A percentile compares a stretch with the other conserved stretches of the same genome.
phyloP scores from a whole-genome alignment of 2,797 vertebrate species.

The Loriculus beryllinus region DNA sequence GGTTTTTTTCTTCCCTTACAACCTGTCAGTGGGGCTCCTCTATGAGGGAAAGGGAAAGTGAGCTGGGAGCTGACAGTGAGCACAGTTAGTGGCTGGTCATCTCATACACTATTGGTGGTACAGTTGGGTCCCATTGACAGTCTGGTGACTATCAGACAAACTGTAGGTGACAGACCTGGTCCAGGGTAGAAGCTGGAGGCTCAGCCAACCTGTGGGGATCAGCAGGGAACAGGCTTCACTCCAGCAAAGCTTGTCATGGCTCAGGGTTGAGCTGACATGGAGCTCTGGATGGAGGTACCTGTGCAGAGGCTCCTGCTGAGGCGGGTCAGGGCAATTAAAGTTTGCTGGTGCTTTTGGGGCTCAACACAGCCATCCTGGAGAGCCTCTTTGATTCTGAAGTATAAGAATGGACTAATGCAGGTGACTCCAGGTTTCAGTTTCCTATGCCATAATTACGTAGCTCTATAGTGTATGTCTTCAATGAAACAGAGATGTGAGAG shows the following conservation, averaged over 20 bases:
- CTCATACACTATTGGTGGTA: neutral
- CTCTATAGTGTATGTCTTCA: neutral
- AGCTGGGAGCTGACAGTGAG: neutral
- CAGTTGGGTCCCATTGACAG: neutral
- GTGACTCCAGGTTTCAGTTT: neutral
- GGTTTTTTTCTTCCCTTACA: neutral
- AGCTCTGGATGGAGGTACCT: neutral
- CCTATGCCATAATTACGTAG: neutral
- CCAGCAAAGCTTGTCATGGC: neutral
- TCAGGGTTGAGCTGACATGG: neutral
- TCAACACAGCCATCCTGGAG: neutral
- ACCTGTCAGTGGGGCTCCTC: neutral
- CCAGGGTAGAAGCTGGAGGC: neutral
- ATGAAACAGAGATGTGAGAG: neutral
- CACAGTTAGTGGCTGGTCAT: accelerated
- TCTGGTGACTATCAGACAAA: neutral
- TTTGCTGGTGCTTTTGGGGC: neutral
- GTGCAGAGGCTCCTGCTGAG: neutral
- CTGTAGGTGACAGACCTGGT: neutral
- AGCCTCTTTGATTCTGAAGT: neutral
- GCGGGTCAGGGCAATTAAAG: accelerated
- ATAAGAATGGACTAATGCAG: neutral
- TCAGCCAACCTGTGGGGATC: neutral
- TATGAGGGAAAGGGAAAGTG: neutral
- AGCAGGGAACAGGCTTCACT: neutral